Conservation (phyloP, 2,113 vertebrate genomes). For the Nothocercus nigrocapillus region DNA sequence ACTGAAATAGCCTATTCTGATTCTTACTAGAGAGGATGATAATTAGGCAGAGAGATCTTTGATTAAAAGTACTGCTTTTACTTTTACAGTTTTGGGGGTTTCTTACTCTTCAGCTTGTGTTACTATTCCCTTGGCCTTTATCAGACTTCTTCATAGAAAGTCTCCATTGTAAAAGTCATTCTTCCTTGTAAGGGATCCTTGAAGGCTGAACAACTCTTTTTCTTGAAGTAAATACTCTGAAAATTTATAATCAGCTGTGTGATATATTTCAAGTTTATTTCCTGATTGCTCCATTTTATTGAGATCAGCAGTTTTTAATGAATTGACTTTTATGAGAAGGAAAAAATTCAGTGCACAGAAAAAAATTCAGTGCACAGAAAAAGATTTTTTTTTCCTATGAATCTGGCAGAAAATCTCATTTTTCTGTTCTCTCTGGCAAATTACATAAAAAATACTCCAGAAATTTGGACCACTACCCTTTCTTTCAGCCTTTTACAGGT, state of each 20-base stretch:
- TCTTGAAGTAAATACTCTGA: not conserved
- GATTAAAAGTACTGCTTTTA: not conserved
- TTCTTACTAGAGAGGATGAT: not conserved
- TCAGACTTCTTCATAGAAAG: not conserved
- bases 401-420: not conserved
- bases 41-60: not conserved
- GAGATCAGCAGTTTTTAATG: not conserved
- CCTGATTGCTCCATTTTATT: constrained; percentile 1
- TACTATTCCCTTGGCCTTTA: not conserved
- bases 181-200: not conserved
- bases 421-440: not conserved
- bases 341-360: not conserved
- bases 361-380: no score
- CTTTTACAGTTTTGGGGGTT: not conserved
- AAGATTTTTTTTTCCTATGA: not conserved
- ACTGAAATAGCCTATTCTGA: not conserved
- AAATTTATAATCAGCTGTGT: not conserved
- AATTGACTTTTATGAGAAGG: not conserved
- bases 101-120: not conserved
- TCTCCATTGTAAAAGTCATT: not conserved
- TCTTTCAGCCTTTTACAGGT: not conserved
- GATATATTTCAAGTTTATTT: not conserved
- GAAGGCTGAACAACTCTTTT: not conserved
- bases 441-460: not conserved
- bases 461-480: not conserved